These are phyloP conservation scores for Diloba caeruleocephala DNA, from an alignment of 2,888 invertebrate species.

Conservation along the genomic window DNA sequence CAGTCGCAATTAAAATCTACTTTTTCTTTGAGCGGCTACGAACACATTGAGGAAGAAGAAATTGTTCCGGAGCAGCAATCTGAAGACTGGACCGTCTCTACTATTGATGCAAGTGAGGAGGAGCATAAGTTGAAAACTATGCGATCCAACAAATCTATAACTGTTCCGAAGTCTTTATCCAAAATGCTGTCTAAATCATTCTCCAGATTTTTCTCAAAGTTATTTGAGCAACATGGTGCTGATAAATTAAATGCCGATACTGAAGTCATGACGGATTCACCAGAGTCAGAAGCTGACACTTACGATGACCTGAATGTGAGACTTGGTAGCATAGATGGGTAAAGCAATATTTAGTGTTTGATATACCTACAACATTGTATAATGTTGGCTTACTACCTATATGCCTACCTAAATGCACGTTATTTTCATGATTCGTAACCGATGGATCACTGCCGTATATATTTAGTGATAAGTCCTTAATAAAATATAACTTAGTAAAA, in stretches of 20 bases:
- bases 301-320: conserved; percentile 73
- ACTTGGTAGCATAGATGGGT: conserved; percentile 36
- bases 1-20: conserved; percentile 29
- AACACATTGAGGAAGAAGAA: conserved; percentile 51
- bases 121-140: conserved; percentile 30
- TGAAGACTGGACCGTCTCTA: conserved; percentile 65
- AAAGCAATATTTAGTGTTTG: conserved; percentile 19
- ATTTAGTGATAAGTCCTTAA: too few relatives aligned
- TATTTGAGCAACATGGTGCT: conserved; percentile 55
- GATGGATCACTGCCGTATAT: too few relatives aligned
- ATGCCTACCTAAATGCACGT: too few relatives aligned
- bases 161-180: conserved; percentile 47
- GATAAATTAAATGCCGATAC: conserved; percentile 45
- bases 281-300: conserved; percentile 46
- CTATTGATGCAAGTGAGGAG: conserved; percentile 41
- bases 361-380: too few relatives aligned
- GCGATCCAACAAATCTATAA: conserved; percentile 55
- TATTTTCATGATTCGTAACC: too few relatives aligned
- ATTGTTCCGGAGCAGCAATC: conserved; percentile 60
- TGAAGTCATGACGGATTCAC: conserved; percentile 1
- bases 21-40: conserved; percentile 65
- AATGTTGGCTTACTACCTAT: too few relatives aligned
- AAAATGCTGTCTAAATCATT: conserved; percentile 61
- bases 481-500: too few relatives aligned
- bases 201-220: conserved; percentile 62